Evolutionary conservation across 2,797 vertebrate genomes (phyloP).

Genomic region (Pangasius sanitwongsei): DNA sequence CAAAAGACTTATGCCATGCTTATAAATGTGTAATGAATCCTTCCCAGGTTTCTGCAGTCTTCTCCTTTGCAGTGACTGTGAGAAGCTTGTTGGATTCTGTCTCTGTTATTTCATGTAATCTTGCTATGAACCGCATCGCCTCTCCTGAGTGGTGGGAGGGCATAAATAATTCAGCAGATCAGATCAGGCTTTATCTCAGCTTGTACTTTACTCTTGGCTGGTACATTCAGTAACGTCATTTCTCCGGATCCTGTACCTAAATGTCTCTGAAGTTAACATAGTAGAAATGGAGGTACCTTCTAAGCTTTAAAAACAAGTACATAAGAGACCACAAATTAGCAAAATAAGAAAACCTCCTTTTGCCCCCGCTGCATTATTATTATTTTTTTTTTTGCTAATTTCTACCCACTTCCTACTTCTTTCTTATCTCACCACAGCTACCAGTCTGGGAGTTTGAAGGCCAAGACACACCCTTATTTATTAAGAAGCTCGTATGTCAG

Average conservation of each 20-base stretch:
- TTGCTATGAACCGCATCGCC: neutral
- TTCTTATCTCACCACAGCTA: neutral
- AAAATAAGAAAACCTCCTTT: neutral
- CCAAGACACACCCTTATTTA: neutral
- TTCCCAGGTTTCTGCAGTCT: neutral
- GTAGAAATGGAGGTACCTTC: neutral
- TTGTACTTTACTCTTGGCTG: neutral
- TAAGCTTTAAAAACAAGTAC: neutral
- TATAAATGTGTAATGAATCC: neutral
- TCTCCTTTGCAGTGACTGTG: neutral
- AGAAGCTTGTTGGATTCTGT: neutral
- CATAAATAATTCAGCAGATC: slow-evolving; percentile 76
- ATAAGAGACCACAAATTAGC: neutral
- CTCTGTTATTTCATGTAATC: slow-evolving; percentile 1
- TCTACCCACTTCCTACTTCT: neutral
- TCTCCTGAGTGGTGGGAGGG: slow-evolving; percentile 55
- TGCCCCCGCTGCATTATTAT: neutral
- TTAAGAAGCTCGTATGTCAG: neutral
- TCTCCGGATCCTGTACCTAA: neutral
- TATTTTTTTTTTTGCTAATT: neutral
- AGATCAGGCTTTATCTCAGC: neutral
- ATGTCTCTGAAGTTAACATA: neutral
- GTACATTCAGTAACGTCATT: neutral
- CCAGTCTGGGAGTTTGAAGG: neutral
- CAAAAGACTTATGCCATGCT: neutral